phyloP scores from a whole-genome alignment of 2,888 invertebrate genomes.

The Lasioglossum leucozonium region DNA sequence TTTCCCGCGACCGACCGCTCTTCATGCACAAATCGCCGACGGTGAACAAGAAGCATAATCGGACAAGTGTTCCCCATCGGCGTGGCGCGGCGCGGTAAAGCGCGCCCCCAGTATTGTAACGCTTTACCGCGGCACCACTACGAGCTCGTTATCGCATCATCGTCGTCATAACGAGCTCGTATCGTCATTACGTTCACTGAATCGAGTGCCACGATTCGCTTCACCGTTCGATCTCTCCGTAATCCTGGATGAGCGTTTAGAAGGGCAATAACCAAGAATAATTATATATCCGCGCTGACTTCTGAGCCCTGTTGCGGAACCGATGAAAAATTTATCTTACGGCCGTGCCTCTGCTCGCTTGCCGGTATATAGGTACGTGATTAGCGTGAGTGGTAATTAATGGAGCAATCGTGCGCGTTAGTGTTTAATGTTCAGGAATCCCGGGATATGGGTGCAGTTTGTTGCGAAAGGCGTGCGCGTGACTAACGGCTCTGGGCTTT shows the following conservation, averaged over 20 bases:
- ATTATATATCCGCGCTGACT: conserved; percentile 6
- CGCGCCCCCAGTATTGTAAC: conserved; percentile 22
- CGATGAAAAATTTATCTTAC: background rate
- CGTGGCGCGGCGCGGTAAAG: conserved; percentile 15
- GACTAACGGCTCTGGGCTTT: background rate
- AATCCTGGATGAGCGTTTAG: conserved; percentile 31
- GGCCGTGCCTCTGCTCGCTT: background rate
- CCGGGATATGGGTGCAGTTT: background rate
- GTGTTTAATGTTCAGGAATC: background rate
- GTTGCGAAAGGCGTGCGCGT: background rate
- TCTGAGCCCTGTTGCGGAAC: background rate
- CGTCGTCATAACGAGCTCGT: conserved; percentile 66
- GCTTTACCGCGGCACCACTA: conserved; percentile 36
- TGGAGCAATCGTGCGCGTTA: background rate
- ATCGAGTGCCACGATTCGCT: conserved; percentile 50
- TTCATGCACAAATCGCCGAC: conserved; percentile 18
- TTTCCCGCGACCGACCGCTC: conserved; percentile 9
- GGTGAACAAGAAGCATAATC: conserved; percentile 30
- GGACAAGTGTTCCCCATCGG: conserved; percentile 39
- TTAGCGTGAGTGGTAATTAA: background rate
- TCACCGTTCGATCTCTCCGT: conserved; percentile 46
- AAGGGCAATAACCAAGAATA: conserved; percentile 34
- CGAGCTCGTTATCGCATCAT: conserved; percentile 65
- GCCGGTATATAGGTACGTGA: background rate
- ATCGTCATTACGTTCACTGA: conserved; percentile 61